Conservation (phyloP, 2,888 invertebrate species). For the Hirtodrosophila histrioides region DNA sequence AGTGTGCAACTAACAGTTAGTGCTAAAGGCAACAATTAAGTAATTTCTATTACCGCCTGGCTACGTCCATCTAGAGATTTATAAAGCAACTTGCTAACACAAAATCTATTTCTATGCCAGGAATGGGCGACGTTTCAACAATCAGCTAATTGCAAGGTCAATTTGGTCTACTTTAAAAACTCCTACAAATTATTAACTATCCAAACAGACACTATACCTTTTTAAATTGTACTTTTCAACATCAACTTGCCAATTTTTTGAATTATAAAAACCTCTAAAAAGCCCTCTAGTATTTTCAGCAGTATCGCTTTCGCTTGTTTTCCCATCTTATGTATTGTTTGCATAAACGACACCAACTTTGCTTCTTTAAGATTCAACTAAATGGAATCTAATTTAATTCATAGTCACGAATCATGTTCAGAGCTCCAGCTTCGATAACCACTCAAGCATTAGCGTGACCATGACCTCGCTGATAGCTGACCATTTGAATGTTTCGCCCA, state of each 20-base stretch:
- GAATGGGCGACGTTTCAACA: conserved; percentile 1
- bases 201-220: too few species aligned
- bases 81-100: conserved; percentile 30
- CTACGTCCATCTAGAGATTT: conserved; percentile 22
- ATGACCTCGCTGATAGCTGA: conserved; percentile 38
- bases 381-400: conserved; percentile 12
- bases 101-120: not conserved
- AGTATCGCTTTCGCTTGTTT: too few species aligned
- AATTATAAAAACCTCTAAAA: too few species aligned
- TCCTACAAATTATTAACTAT: too few species aligned
- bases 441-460: conserved; percentile 18
- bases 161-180: too few species aligned
- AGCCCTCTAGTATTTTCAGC: too few species aligned
- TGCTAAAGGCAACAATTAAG: conserved; percentile 15
- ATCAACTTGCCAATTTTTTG: too few species aligned
- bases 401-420: conserved; percentile 11
- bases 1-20: conserved; percentile 23
- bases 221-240: too few species aligned
- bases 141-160: conserved; percentile 1
- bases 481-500: conserved; percentile 20
- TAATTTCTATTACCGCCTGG: conserved; percentile 17
- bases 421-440: not conserved
- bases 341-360: not conserved
- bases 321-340: too few species aligned
- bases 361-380: not conserved